These are phyloP conservation scores for Euleptes europaea DNA, from an alignment of 2,113 vertebrate species.

Conservation along the genomic window DNA sequence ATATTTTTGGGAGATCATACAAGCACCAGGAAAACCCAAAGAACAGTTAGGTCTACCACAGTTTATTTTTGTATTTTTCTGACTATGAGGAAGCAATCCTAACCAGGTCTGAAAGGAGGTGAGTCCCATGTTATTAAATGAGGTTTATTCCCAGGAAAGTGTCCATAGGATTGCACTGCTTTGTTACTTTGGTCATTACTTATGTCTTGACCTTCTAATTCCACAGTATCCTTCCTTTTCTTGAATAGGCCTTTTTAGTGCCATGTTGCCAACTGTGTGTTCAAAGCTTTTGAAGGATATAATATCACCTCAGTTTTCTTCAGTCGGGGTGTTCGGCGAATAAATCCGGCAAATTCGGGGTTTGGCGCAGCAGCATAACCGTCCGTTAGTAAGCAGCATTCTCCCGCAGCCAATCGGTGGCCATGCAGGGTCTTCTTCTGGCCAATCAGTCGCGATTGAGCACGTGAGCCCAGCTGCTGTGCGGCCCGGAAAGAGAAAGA, in stretches of 20 bases:
- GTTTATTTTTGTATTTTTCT: background rate
- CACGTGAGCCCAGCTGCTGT: no score
- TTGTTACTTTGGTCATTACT: background rate
- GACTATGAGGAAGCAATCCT: background rate
- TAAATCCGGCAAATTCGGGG: no score
- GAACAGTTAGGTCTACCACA: background rate
- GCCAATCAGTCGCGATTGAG: no score
- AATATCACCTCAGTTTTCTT: background rate
- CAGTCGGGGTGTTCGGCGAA: no score
- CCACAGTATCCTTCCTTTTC: background rate
- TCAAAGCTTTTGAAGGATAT: background rate
- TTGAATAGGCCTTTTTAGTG: background rate
- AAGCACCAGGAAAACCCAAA: background rate
- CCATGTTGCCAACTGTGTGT: background rate
- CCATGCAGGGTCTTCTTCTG: no score
- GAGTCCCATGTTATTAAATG: background rate
- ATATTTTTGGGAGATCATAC: background rate
- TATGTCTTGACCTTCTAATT: background rate
- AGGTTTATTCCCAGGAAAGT: no score
- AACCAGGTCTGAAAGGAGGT: no score
- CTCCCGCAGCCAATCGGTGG: no score
- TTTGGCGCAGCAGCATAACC: no score
- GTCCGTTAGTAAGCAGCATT: no score
- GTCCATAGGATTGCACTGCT: background rate
- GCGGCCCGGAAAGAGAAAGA: no score